A percentile compares a stretch with the other conserved stretches of the same genome.
These are phyloP conservation scores for Bombus confusus DNA, from an alignment of 1,140 invertebrate species.

Conservation along the genomic window DNA sequence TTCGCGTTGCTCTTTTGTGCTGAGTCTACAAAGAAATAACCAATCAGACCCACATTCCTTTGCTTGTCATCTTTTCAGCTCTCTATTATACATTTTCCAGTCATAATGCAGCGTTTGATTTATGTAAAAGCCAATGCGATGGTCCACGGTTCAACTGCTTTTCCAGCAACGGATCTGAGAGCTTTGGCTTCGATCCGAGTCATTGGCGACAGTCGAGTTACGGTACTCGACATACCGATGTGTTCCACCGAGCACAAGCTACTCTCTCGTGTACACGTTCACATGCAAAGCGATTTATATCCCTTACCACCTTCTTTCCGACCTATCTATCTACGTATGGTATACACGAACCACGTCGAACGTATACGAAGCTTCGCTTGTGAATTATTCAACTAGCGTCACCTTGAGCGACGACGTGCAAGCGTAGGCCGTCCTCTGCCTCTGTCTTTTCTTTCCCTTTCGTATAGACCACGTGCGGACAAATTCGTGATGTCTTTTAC, in stretches of 20 bases:
- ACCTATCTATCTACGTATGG: slow-evolving; percentile 69
- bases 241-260: slow-evolving; percentile 27
- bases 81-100: no score
- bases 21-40: no score
- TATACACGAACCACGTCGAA: slow-evolving; percentile 57
- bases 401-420: slow-evolving; percentile 70
- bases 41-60: no score
- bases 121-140: background rate
- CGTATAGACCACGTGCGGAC: slow-evolving; percentile 60
- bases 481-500: slow-evolving; percentile 61
- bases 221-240: slow-evolving; percentile 63
- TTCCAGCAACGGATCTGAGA: slow-evolving; percentile 30
- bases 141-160: background rate
- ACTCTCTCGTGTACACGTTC: slow-evolving; percentile 20
- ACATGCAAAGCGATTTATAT: slow-evolving; percentile 37
- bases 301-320: slow-evolving; percentile 60
- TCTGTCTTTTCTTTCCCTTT: slow-evolving; percentile 63
- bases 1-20: no score
- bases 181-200: slow-evolving; percentile 46
- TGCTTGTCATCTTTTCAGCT: no score
- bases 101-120: background rate
- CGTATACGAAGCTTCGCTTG: slow-evolving; percentile 62
- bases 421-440: slow-evolving; percentile 68
- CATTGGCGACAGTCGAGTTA: slow-evolving; percentile 56
- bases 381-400: slow-evolving; percentile 78